These are phyloP conservation scores for Brachymystax lenok DNA, from an alignment of 2,797 vertebrate genomes.

Conservation along the genomic window DNA sequence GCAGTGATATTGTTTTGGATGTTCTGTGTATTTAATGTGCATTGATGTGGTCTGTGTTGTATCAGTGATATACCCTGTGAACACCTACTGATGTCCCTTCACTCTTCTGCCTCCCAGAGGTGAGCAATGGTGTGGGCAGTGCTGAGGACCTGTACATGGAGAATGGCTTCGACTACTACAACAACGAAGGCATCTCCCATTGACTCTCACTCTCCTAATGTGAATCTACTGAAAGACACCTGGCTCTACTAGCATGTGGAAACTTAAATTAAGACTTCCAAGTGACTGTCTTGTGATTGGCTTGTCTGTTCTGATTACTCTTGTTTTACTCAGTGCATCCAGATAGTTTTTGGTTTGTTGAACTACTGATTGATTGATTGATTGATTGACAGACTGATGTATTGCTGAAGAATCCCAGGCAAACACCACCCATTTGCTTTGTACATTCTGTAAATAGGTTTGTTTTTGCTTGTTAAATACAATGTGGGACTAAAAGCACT, in stretches of 20 bases:
- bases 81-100: conserved; percentile 21
- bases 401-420: conserved; percentile 29
- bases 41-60: neutral
- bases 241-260: conserved; percentile 5
- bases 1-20: neutral
- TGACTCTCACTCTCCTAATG: conserved; percentile 26
- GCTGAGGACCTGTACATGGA: conserved; percentile 86
- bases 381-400: conserved; percentile 30
- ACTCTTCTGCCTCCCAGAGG: conserved; percentile 79
- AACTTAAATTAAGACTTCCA: conserved; percentile 9
- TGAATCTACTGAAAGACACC: conserved; percentile 41
- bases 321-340: conserved; percentile 13
- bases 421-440: conserved; percentile 24
- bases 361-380: conserved; percentile 34
- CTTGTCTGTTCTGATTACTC: conserved; percentile 13
- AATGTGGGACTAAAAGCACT: conserved; percentile 49
- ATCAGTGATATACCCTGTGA: neutral
- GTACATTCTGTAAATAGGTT: conserved; percentile 58
- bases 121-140: conserved; percentile 82
- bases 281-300: conserved; percentile 15
- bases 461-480: conserved; percentile 32
- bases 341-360: conserved; percentile 20
- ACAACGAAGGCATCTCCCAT: conserved; percentile 74
- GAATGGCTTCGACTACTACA: conserved; percentile 81
- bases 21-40: neutral